Evolutionary conservation across 2,888 invertebrate species (phyloP).

Genomic region (Punctoribates punctum): DNA sequence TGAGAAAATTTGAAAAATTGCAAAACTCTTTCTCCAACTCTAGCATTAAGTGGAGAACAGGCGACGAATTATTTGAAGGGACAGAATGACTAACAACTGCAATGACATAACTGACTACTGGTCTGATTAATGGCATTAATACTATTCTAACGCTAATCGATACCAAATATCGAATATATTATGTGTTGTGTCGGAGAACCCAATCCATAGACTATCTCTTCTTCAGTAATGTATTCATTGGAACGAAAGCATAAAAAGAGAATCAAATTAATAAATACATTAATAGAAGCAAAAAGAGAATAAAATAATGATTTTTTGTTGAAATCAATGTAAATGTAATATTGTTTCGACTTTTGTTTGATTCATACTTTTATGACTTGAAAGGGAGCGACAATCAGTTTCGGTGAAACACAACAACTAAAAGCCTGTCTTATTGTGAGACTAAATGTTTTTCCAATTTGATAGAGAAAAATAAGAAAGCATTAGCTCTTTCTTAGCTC

Average conservation of each 20-base stretch:
- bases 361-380: background rate
- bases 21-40: background rate
- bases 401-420: background rate
- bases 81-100: conserved; percentile 25
- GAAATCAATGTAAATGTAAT: background rate
- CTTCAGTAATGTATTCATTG: background rate
- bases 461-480: background rate
- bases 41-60: background rate
- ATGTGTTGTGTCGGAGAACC: background rate
- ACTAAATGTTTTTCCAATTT: conserved; percentile 1
- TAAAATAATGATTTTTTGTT: background rate
- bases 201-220: background rate
- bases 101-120: conserved; percentile 16
- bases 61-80: conserved; percentile 8
- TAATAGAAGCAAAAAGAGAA: background rate
- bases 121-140: conserved; percentile 22
- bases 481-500: background rate
- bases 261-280: background rate
- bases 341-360: background rate
- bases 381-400: background rate
- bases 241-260: background rate
- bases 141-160: conserved; percentile 12
- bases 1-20: background rate
- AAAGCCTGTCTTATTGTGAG: background rate
- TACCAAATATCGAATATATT: background rate